Base-by-base conservation (phyloP, 2,113 vertebrate species). In the Enhydra lutris region DNA sequence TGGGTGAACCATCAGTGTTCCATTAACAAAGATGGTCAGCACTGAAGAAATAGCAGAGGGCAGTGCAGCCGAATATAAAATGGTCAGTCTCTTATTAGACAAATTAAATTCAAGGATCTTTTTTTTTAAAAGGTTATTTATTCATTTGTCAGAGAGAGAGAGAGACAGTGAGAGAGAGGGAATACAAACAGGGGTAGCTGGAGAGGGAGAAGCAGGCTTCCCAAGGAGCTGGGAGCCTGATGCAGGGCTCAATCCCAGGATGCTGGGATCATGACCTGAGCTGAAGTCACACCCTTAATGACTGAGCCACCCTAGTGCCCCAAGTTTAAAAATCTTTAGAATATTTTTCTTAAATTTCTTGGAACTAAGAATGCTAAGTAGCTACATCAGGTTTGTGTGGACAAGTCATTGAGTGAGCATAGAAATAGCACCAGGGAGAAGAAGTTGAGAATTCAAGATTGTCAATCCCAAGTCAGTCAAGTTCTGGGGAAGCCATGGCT, bases 401-500 rank as follows among this genome's bases (percentile, higher is more conserved):
- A 82, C 31, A 50, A 63, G 34, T 7, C 24, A 24, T 23, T 4
- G 36, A 55, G 81, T n/a, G 10, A 78, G 7, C 11, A 0, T 4
- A 73, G 29, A 63, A 6, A 26, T 26, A 50, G 24, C 57, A 31
- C 65, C 10, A 11, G 20, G 34, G 52, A 20, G 26, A 31, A 57
- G 74, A 65, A 26, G 6, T 21, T 31, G 80, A 36, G 10, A 14
- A 15, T 29, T 81, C 36, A 1, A 59, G 57, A 26, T 6, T 86
- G 2, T 74, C 47, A 34, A 21, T 23, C 4, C 63, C 10, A 39
- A 69, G 57, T 23, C 36, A 18, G 34, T 63, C 47, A 34, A 0
- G 1, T 9, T 57, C 36, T 1, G 3, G 52, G 9, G 20, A 7
- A 45, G 2, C 42, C 73, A 52, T 6, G 31, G 45, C 7, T 1